These are phyloP conservation scores for Montipora efflorescens DNA, from an alignment of 64 coral and sea anemone species.

Conservation along the genomic window DNA sequence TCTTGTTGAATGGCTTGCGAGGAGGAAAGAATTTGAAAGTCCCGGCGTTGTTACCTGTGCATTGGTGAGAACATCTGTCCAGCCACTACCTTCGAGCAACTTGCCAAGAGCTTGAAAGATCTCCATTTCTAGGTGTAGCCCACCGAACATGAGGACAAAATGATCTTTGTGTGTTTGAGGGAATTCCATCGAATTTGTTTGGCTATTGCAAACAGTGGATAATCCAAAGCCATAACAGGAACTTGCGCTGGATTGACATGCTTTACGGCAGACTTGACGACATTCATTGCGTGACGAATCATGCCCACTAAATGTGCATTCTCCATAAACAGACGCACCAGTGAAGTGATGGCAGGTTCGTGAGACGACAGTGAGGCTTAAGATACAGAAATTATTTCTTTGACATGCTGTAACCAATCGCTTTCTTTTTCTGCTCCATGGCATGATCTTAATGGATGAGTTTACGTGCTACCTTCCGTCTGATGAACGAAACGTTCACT, in stretches of 20 bases:
- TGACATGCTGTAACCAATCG: conserved; percentile 49
- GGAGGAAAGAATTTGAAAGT: background rate
- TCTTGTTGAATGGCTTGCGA: conserved; percentile 20
- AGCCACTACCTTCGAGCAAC: conserved; percentile 41
- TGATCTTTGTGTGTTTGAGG: background rate
- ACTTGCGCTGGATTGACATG: conserved; percentile 54
- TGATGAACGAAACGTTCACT: background rate
- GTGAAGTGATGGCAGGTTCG: conserved; percentile 53
- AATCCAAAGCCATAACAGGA: conserved; percentile 52
- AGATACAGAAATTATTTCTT: conserved; percentile 47
- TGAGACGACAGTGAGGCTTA: conserved; percentile 35
- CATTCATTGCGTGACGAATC: conserved; percentile 61
- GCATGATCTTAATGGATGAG: background rate
- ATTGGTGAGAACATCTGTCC: conserved; percentile 25
- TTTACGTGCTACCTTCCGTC: background rate
- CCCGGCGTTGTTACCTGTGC: conserved; percentile 34
- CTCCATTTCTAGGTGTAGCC: conserved; percentile 60
- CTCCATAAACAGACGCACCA: conserved; percentile 67
- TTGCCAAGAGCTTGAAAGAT: conserved; percentile 27
- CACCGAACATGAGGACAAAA: conserved; percentile 46
- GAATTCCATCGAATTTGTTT: conserved; percentile 49
- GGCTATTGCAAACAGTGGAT: conserved; percentile 50
- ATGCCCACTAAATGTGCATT: conserved; percentile 70
- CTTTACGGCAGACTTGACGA: conserved; percentile 53
- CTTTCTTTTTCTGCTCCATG: conserved; percentile 15